Percentiles rank a stretch among this genome's conserved stretches.
Evolutionary conservation across 2,797 vertebrate genomes (phyloP).

Genomic region (Cossypha heuglini): DNA sequence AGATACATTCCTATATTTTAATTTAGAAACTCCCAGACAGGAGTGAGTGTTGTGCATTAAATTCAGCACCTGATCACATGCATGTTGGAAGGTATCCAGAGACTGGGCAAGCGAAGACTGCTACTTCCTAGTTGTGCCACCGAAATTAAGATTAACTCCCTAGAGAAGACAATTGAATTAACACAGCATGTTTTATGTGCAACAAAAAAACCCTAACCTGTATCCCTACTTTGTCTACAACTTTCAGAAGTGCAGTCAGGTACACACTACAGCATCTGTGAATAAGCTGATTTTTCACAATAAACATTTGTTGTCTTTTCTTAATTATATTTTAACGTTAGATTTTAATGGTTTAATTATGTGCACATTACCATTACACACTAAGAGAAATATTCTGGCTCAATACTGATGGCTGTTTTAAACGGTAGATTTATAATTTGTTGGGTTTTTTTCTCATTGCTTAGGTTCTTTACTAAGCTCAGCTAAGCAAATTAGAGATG

Average conservation of each 20-base stretch:
- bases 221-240: slow-evolving; percentile 43
- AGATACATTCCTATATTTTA: slow-evolving; percentile 63
- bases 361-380: background rate
- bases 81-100: slow-evolving; percentile 71
- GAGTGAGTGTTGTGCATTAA: slow-evolving; percentile 63
- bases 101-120: slow-evolving; percentile 61
- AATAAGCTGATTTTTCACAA: slow-evolving; percentile 29
- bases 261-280: background rate
- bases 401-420: slow-evolving; percentile 2
- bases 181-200: slow-evolving; percentile 66
- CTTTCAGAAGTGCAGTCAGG: slow-evolving; percentile 33
- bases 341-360: slow-evolving; percentile 52
- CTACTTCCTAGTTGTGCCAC: slow-evolving; percentile 73
- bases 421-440: slow-evolving; percentile 28
- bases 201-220: slow-evolving; percentile 66
- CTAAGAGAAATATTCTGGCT: background rate
- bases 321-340: slow-evolving; percentile 44
- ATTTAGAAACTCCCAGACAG: slow-evolving; percentile 62
- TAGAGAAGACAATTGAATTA: slow-evolving; percentile 78
- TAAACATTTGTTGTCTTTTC: slow-evolving; percentile 31
- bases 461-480: slow-evolving; percentile 1
- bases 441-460: background rate
- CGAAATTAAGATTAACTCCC: slow-evolving; percentile 76
- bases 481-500: slow-evolving; percentile 15
- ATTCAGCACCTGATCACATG: slow-evolving; percentile 70